Percentiles rank a stretch among this genome's conserved stretches.
Conservation (phyloP, 2,113 vertebrate genomes). For the Myocastor coypus region DNA sequence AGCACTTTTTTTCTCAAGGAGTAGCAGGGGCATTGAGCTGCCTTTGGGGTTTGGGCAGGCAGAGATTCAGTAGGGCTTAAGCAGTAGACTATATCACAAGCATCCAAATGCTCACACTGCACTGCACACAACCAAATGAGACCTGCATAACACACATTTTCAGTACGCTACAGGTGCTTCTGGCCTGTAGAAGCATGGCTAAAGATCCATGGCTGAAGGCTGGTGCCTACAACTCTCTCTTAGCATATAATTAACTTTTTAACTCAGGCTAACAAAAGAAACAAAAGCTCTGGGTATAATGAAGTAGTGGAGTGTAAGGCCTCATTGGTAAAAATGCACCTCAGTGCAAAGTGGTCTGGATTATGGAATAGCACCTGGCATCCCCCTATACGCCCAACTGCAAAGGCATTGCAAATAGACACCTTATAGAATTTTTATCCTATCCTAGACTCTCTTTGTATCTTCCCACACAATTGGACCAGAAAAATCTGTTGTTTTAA, state of each 20-base stretch:
- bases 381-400: neutral
- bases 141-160: neutral
- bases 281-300: neutral
- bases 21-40: neutral
- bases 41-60: neutral
- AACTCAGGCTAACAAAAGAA: slow-evolving; percentile 31
- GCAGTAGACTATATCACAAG: neutral
- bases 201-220: neutral
- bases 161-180: neutral
- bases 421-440: neutral
- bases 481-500: neutral
- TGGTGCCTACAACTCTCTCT: neutral
- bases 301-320: neutral
- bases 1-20: neutral
- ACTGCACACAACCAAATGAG: neutral
- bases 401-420: neutral
- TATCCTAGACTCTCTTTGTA: neutral
- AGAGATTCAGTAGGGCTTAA: neutral
- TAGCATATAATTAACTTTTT: neutral
- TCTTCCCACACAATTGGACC: slow-evolving; percentile 14
- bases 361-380: neutral
- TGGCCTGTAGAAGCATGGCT: too few species aligned
- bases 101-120: neutral
- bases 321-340: neutral
- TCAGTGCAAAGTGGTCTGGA: neutral